Evolutionary conservation across 2,888 invertebrate genomes (phyloP).

Genomic region (Cryptocephalus primarius): DNA sequence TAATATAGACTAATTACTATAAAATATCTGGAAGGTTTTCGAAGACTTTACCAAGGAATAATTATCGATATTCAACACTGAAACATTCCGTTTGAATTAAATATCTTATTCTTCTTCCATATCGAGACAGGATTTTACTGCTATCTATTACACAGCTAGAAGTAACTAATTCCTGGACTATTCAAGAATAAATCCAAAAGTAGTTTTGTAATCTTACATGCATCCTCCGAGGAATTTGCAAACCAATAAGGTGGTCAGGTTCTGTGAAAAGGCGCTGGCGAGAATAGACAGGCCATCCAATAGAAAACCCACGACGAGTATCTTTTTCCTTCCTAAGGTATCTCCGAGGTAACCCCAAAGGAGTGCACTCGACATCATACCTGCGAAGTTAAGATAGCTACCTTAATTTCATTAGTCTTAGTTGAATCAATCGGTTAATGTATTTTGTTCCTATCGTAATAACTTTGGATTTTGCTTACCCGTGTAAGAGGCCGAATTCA

Average conservation of each 20-base stretch:
- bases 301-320: constrained; percentile 56
- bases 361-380: constrained; percentile 62
- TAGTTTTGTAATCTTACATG: constrained; percentile 51
- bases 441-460: too few relatives aligned
- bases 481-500: constrained; percentile 60
- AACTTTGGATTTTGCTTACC: constrained; percentile 37
- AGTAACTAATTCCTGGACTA: too few relatives aligned
- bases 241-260: constrained; percentile 50
- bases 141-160: too few relatives aligned
- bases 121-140: too few relatives aligned
- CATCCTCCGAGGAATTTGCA: constrained; percentile 56
- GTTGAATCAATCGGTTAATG: too few relatives aligned
- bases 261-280: constrained; percentile 51
- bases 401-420: too few relatives aligned
- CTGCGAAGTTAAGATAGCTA: constrained; percentile 32
- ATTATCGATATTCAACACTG: too few relatives aligned
- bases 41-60: too few relatives aligned
- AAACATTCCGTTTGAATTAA: too few relatives aligned
- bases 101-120: too few relatives aligned
- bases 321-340: constrained; percentile 53
- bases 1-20: too few relatives aligned
- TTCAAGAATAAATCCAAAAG: not conserved
- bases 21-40: too few relatives aligned
- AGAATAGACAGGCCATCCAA: constrained; percentile 51
- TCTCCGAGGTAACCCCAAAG: constrained; percentile 68